Percentiles rank a stretch among this genome's conserved stretches.
These are phyloP conservation scores for Stratiomys singularior DNA, from an alignment of 2,888 invertebrate species.

Conservation along the genomic window DNA sequence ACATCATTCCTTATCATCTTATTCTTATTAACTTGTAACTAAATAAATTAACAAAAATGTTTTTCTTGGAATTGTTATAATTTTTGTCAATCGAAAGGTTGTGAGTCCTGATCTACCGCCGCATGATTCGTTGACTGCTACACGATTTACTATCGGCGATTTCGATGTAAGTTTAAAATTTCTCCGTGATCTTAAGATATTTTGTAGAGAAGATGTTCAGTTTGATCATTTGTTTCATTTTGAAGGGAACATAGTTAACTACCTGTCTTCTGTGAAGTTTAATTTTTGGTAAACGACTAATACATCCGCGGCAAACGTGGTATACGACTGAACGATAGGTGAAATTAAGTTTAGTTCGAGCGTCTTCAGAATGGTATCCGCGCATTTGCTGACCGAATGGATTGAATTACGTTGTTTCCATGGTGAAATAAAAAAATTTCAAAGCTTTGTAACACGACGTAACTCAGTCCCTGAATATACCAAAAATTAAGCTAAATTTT, in stretches of 20 bases:
- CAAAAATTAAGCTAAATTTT: no score
- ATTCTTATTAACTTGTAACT: neutral
- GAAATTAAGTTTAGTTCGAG: no score
- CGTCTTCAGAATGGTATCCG: no score
- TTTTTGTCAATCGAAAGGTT: slow-evolving; percentile 64
- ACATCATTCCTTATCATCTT: neutral
- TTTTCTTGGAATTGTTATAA: neutral
- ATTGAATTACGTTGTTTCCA: no score
- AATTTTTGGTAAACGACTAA: slow-evolving; percentile 17
- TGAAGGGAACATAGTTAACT: slow-evolving; percentile 1
- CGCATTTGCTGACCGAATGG: no score
- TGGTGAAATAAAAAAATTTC: no score
- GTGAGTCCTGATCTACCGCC: slow-evolving; percentile 73
- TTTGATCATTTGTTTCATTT: slow-evolving; percentile 11
- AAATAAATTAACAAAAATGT: slow-evolving; percentile 46
- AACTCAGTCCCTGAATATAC: no score
- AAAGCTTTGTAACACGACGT: no score
- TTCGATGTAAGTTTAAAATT: slow-evolving; percentile 73
- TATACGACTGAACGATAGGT: no score
- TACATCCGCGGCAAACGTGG: no score
- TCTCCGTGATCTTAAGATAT: neutral
- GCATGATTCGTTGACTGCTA: slow-evolving; percentile 68
- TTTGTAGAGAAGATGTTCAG: slow-evolving; percentile 42
- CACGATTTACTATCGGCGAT: slow-evolving; percentile 79
- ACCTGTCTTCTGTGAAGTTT: slow-evolving; percentile 2